phyloP scores from a whole-genome alignment of 2,113 vertebrate genomes.

The Talpa occidentalis region DNA sequence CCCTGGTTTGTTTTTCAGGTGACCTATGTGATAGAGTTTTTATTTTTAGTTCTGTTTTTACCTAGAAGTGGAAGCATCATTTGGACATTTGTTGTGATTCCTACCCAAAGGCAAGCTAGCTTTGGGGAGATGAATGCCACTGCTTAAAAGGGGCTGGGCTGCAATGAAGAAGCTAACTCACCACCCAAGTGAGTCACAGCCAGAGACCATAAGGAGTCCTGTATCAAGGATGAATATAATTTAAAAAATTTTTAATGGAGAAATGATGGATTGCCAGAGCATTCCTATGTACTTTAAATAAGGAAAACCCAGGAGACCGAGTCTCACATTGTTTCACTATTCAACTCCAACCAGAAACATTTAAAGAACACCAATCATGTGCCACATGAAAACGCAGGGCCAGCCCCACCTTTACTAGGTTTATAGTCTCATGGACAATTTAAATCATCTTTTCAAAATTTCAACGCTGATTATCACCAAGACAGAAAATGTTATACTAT shows the following conservation, averaged over 20 bases:
- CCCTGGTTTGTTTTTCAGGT: background rate
- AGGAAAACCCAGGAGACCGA: background rate
- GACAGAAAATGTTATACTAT: slow-evolving; percentile 29
- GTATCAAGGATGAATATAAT: background rate
- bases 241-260: slow-evolving; percentile 33
- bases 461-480: slow-evolving; percentile 23
- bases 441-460: slow-evolving; percentile 20
- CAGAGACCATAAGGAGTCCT: slow-evolving; percentile 15
- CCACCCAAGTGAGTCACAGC: background rate
- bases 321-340: background rate
- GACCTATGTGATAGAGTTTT: background rate
- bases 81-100: background rate
- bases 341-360: background rate
- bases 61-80: background rate
- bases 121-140: background rate
- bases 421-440: background rate
- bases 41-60: slow-evolving; percentile 29
- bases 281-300: background rate
- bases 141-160: background rate
- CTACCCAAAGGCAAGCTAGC: background rate
- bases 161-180: background rate
- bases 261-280: background rate
- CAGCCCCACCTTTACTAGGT: slow-evolving; percentile 2
- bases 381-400: background rate
- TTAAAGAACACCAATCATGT: background rate